Percentiles rank a stretch among this genome's conserved stretches.
Conservation (phyloP, 1,140 invertebrate genomes). For the Bombus sylvicola region DNA sequence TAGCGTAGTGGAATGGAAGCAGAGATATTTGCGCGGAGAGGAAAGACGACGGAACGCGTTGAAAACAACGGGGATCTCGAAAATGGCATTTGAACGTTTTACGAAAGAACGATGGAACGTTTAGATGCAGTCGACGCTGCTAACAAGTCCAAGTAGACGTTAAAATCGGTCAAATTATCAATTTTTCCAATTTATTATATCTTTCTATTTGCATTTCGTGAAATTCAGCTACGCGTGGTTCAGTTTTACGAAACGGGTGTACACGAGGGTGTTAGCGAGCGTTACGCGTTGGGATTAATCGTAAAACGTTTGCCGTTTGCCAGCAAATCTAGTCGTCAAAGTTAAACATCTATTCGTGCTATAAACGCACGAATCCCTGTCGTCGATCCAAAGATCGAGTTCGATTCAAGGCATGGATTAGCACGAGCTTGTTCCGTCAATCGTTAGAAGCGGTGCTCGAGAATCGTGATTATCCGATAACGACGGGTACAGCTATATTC, state of each 20-base stretch:
- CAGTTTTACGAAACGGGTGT: not conserved
- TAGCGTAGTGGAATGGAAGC: not conserved
- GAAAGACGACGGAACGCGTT: not conserved
- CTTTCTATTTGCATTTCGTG: conserved; percentile 27
- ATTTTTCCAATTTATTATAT: conserved; percentile 20
- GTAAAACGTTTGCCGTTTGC: not conserved
- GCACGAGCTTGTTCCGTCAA: not conserved
- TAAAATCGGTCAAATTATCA: not conserved
- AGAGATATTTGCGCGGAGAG: not conserved
- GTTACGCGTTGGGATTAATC: not conserved
- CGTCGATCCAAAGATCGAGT: not conserved
- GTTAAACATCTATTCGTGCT: not conserved
- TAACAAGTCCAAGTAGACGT: conserved; percentile 6
- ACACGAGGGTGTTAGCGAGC: not conserved
- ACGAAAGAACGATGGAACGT: not conserved
- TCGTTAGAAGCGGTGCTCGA: not conserved
- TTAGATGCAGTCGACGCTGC: not conserved
- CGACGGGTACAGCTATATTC: not conserved
- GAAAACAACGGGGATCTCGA: not conserved
- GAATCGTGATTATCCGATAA: not conserved
- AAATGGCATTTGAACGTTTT: not conserved
- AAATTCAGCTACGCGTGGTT: not conserved
- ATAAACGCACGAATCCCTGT: not conserved
- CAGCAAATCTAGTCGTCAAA: not conserved
- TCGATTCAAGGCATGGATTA: too few species aligned